Conservation (phyloP, 2,797 vertebrate genomes). For the Limosa lapponica region DNA sequence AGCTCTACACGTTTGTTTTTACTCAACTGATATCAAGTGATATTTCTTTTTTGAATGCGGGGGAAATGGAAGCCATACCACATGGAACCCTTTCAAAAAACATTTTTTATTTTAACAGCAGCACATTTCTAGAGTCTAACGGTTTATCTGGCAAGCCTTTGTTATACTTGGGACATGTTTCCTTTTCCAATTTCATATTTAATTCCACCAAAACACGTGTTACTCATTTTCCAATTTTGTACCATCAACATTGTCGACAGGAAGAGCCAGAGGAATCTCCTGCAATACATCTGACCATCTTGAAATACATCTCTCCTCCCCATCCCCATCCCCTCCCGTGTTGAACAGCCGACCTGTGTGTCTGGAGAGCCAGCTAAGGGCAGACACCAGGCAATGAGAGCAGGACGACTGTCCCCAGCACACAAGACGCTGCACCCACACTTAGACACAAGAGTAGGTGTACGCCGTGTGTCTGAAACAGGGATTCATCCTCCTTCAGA, state of each 20-base stretch:
- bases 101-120: slow-evolving; percentile 10
- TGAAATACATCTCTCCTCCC: not conserved
- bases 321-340: fast-evolving
- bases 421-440: fast-evolving
- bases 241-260: fast-evolving
- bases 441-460: too few relatives aligned
- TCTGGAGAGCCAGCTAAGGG: not conserved
- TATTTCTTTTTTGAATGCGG: not conserved
- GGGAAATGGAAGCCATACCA: not conserved
- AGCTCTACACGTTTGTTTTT: not conserved
- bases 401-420: not conserved
- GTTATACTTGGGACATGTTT: not conserved
- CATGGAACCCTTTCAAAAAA: not conserved
- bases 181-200: not conserved
- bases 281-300: not conserved
- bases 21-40: not conserved
- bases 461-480: not conserved
- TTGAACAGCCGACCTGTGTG: not conserved
- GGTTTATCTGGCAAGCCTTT: slow-evolving; percentile 27
- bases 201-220: slow-evolving; percentile 9
- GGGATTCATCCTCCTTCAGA: not conserved
- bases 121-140: not conserved
- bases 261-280: not conserved
- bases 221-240: not conserved
- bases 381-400: not conserved